phyloP scores from a whole-genome alignment of 2,888 invertebrate genomes.

The Eristalis pertinax region DNA sequence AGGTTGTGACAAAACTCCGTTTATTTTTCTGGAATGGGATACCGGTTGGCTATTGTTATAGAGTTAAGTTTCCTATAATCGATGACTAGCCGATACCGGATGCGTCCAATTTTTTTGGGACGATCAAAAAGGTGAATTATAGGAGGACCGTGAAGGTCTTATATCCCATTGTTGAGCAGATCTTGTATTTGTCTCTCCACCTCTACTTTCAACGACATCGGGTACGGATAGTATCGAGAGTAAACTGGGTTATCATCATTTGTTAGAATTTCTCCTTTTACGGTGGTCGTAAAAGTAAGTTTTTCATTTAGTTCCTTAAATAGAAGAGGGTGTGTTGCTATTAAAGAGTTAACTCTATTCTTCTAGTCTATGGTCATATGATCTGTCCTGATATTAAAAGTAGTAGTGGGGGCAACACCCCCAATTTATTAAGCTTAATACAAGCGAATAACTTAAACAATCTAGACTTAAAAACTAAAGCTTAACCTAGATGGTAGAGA shows the following conservation, averaged over 20 bases:
- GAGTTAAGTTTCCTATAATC: neutral
- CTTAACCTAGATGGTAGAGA: no score
- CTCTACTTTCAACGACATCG: neutral
- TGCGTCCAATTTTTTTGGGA: neutral
- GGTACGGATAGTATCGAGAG: neutral
- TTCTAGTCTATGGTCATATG: no score
- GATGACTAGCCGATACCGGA: neutral
- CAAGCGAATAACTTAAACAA: no score
- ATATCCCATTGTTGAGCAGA: neutral
- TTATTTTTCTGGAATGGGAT: neutral
- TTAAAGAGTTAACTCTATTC: neutral
- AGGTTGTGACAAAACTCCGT: neutral
- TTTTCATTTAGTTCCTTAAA: no score
- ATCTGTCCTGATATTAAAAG: neutral
- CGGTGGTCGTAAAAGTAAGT: neutral
- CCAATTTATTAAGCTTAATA: no score
- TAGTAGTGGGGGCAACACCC: no score
- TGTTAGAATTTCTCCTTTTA: slow-evolving; percentile 3
- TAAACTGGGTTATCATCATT: neutral
- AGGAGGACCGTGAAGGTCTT: neutral
- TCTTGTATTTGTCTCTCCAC: neutral
- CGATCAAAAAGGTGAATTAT: neutral
- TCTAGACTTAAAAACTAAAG: no score
- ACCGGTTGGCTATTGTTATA: neutral
- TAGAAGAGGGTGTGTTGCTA: neutral